Base-by-base conservation (phyloP, 2,888 invertebrate genomes). In the Temnothorax rugatulus region DNA sequence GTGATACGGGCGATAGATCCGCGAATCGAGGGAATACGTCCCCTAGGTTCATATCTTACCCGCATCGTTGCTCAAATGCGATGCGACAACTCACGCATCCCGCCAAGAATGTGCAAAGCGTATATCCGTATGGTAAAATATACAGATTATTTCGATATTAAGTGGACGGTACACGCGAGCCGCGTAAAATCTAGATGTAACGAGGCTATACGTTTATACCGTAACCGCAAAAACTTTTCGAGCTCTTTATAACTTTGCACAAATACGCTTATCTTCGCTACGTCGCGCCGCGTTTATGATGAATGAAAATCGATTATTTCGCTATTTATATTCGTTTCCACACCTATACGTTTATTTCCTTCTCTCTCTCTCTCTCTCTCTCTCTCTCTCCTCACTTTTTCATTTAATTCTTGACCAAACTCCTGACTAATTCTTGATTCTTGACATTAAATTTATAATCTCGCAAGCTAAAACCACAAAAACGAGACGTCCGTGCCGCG, bases 161-260 rank as follows among this genome's bases (percentile, higher is more conserved):
- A 81, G 66, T 63, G 82, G 61, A 82, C 84, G 77, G 73, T 54
- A 84, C 84, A 84, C 84, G 84, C 75, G 75, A 84, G 47, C 61
- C 63, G 68, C 64, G 75, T 82, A 75, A 75, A 82, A 84, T 75
- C 84, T 82, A 61, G 82, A 84, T 84, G 68, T 38, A 41, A 84
- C 68, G 81, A 73, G 59, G 59, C 69, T 47, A 41, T 47, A 41
- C 15, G 50, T 73, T 59, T 34, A 34, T 34, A 75, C 47, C 83
- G 21, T 59, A 59, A 69, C 15, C 71, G 71, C 66, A 79, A 74
- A 63, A 79, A 71, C 71, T 79, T 64, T 71, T 50, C 64, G 71
- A 79, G 83, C 69, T 61, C 69, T 68, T 79, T 84, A 69, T 61
- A 59, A 68, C 79, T 68, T 34, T 8, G 50, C 61, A 64, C 44